phyloP scores from a whole-genome alignment of 2,888 invertebrate species.

The Punctoribates punctum region DNA sequence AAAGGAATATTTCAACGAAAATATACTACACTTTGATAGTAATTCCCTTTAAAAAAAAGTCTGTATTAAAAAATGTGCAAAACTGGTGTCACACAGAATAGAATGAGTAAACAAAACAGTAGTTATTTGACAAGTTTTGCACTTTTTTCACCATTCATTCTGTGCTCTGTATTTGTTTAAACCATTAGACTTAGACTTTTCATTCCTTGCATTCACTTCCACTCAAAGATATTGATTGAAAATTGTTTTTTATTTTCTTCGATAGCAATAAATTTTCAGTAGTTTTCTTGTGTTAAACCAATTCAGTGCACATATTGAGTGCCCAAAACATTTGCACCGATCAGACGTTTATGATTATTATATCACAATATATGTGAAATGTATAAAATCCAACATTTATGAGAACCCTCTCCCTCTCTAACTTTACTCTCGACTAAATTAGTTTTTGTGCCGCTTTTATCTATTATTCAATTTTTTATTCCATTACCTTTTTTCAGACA shows the following conservation, averaged over 20 bases:
- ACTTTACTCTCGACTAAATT: conserved; percentile 18
- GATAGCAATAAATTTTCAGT: neutral
- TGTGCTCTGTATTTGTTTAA: conserved; percentile 1
- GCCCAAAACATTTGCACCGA: neutral
- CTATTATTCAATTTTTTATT: conserved; percentile 34
- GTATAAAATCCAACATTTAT: conserved; percentile 33
- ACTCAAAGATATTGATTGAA: neutral
- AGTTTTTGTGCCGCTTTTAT: conserved; percentile 27
- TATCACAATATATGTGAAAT: conserved; percentile 16
- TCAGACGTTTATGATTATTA: conserved; percentile 20
- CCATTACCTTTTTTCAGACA: neutral
- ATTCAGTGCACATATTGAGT: neutral
- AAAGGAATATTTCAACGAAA: neutral
- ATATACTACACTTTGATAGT: neutral
- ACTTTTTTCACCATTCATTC: neutral
- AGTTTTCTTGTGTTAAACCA: neutral
- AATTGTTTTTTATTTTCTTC: neutral
- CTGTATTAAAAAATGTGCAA: neutral
- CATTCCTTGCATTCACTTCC: neutral
- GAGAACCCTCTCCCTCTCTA: neutral
- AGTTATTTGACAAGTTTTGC: neutral
- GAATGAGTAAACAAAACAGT: neutral
- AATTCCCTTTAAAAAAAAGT: neutral
- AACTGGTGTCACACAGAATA: conserved; percentile 3
- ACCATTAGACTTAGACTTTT: neutral